Evolutionary conservation across 2,113 vertebrate genomes (phyloP), one percentile per base, ranked within the genome.

Genomic region (Trochalopteron elliotii): DNA sequence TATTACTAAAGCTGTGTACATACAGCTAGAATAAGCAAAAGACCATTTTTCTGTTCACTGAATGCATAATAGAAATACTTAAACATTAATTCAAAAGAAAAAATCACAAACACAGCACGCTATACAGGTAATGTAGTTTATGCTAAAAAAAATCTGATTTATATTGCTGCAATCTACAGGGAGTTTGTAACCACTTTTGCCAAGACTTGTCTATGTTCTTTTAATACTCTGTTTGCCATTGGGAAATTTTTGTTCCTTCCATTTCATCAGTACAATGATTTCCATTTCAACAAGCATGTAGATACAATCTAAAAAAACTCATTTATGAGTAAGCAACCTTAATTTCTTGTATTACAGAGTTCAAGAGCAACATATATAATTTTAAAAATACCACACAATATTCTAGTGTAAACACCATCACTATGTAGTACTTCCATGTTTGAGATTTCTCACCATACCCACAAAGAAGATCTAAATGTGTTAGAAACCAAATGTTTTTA

Each of bases 341-440:
- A 90, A 95, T 90, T 79, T 89, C 65, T 75, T 79, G 24, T 84
- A 74, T 64, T 85, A 69, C 59, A 49, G 24, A 94, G 75, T 77
- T 94, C 57, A 90, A 76, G 63, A 80, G n/a, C 45, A 92, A 88
- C 21, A 90, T 22, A 17, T 2, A 85, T 49, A 15, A 93, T 31
- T 82, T 92, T 37, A 33, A 90, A 90, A 90, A 83, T 65, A 93
- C 78, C 90, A 76, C 69, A 84, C 39, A 56, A 39, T 75, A 79
- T 76, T 94, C 78, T n/a, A 79, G 25, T 23, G 42, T 79, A 87
- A 94, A 90, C 7, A 25, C 40, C 40, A 90, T 53, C 50, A 91
- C 49, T 49, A 69, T 22, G 59, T 59, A 65, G 40, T 42, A 69
- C 33, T 94, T 72, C 61, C n/a, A 52, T 10, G 31, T 56, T 60